These are phyloP conservation scores for Drosophila chauvacae DNA, from an alignment of 1,140 invertebrate genomes.

Conservation along the genomic window DNA sequence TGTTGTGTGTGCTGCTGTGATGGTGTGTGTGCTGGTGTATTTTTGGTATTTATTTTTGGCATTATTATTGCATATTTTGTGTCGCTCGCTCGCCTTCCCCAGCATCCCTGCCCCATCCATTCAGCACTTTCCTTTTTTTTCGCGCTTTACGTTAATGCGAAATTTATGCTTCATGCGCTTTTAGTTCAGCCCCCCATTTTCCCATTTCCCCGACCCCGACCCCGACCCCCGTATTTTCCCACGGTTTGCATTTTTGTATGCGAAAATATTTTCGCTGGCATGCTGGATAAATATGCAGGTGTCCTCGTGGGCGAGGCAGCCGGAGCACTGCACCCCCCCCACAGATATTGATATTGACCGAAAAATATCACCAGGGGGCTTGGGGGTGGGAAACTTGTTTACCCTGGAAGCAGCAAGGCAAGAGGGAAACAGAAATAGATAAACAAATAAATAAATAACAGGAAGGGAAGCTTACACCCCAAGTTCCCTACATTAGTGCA, in stretches of 20 bases:
- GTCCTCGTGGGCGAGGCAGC: not conserved
- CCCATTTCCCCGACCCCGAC: not conserved
- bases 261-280: constrained; percentile 46
- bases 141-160: constrained; percentile 72
- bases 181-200: constrained; percentile 25
- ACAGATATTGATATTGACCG: constrained; percentile 70
- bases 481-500: not conserved
- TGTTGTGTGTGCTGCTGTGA: not conserved
- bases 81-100: constrained; percentile 17
- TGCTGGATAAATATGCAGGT: constrained; percentile 45
- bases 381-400: constrained; percentile 18
- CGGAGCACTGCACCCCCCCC: not conserved
- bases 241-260: constrained; percentile 41
- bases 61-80: constrained; percentile 64
- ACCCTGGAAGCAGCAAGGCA: constrained; percentile 27
- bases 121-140: constrained; percentile 28
- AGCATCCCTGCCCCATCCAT: not conserved
- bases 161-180: constrained; percentile 75
- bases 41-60: constrained; percentile 61
- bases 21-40: constrained; percentile 15
- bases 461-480: not conserved
- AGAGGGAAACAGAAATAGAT: constrained; percentile 33
- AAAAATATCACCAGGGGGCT: constrained; percentile 34
- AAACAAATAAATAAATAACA: constrained; percentile 52
- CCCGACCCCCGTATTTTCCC: not conserved